phyloP scores from a whole-genome alignment of 2,797 vertebrate species.

The Galagoides demidoff region DNA sequence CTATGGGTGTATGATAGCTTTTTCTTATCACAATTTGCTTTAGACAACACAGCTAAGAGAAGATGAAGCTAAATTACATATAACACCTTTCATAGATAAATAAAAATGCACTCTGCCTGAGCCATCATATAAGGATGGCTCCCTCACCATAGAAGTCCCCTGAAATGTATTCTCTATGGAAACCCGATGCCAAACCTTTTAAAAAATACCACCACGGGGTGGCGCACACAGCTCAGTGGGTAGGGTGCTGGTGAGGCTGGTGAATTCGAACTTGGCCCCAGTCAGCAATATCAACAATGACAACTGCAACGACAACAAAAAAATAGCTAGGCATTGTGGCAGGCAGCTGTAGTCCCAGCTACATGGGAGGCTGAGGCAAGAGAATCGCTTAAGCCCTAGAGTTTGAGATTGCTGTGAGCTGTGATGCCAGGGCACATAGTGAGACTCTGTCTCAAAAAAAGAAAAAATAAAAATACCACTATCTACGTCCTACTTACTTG shows the following conservation, averaged over 20 bases:
- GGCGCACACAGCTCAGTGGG: no score
- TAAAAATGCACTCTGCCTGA: slow-evolving; percentile 25
- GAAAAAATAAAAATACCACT: not conserved
- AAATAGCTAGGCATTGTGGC: no score
- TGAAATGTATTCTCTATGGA: slow-evolving; percentile 36
- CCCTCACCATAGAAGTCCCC: not conserved
- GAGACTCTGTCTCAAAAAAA: no score
- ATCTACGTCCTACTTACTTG: slow-evolving; percentile 37
- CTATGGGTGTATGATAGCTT: slow-evolving; percentile 11
- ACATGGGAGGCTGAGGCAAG: no score
- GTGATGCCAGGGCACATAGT: no score
- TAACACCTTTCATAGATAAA: not conserved
- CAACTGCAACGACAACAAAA: no score
- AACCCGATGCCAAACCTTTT: slow-evolving; percentile 35
- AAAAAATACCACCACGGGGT: not conserved
- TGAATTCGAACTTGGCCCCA: no score
- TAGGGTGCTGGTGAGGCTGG: no score
- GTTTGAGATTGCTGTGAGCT: no score
- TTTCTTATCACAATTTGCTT: slow-evolving; percentile 62
- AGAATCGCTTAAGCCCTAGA: no score
- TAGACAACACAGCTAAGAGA: slow-evolving; percentile 16
- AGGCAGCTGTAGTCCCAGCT: no score
- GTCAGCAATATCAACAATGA: no score
- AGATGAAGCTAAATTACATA: slow-evolving; percentile 5
- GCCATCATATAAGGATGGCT: not conserved